Conservation (phyloP, 1,140 invertebrate species). For the Diachasma alloeum region DNA sequence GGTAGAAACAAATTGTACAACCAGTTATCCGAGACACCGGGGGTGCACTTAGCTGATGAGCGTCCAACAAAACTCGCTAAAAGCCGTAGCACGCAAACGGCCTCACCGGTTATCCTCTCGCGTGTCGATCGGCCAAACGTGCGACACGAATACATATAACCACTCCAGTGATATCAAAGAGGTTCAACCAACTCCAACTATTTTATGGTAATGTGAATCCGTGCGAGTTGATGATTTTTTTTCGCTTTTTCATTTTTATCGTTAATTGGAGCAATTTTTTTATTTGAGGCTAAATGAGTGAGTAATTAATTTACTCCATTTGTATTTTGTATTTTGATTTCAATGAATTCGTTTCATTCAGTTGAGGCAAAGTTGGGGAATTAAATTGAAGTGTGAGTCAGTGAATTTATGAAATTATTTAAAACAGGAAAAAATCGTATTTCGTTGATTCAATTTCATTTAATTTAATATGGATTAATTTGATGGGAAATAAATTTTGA, state of each 20-base stretch:
- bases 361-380: too few relatives aligned
- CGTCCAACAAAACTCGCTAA: conserved; percentile 34
- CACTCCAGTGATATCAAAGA: not conserved
- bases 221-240: not conserved
- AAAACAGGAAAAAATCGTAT: too few relatives aligned
- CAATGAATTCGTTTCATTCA: too few relatives aligned
- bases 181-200: conserved; percentile 4
- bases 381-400: too few relatives aligned
- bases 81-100: conserved; percentile 48
- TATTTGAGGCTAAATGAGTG: too few relatives aligned
- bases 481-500: too few relatives aligned
- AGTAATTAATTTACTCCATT: too few relatives aligned
- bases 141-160: not conserved
- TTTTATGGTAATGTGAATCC: not conserved
- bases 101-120: conserved; percentile 21
- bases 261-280: too few relatives aligned
- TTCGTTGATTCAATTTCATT: too few relatives aligned
- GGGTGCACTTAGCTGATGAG: conserved; percentile 56
- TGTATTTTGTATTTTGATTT: too few relatives aligned
- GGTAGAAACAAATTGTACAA: conserved; percentile 49
- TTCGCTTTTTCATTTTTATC: not conserved
- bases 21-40: conserved; percentile 43
- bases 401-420: too few relatives aligned
- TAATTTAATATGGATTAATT: too few relatives aligned
- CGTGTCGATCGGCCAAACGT: conserved; percentile 2